A percentile compares a stretch with the other conserved stretches of the same genome.
Evolutionary conservation across 2,888 invertebrate genomes (phyloP).

Genomic region (Ctenicera cuprea): DNA sequence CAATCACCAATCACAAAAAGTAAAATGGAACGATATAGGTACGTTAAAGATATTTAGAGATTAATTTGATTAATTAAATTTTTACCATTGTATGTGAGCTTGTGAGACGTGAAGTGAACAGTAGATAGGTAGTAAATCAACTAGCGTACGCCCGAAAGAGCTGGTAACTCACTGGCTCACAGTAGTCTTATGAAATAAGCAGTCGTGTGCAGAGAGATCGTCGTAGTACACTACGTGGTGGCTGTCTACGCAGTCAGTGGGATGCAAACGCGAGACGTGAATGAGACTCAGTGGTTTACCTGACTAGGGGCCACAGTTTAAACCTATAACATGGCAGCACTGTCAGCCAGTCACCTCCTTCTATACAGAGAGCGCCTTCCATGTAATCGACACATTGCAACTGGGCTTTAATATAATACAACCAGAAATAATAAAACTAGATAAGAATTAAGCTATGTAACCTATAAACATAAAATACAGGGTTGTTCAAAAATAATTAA

Average conservation of each 20-base stretch:
- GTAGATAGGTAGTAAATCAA: constrained; percentile 66
- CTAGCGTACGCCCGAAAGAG: constrained; percentile 66
- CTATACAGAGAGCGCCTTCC: constrained; percentile 49
- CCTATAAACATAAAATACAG: no score
- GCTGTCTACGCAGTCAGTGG: constrained; percentile 69
- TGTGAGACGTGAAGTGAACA: constrained; percentile 69
- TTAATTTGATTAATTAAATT: constrained; percentile 56
- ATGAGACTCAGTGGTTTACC: constrained; percentile 69
- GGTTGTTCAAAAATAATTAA: no score
- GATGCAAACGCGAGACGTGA: constrained; percentile 67
- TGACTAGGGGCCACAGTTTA: constrained; percentile 72
- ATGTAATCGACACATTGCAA: constrained; percentile 51
- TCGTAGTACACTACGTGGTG: constrained; percentile 68
- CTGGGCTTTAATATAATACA: constrained; percentile 38
- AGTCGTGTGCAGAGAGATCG: constrained; percentile 68
- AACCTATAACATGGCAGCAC: constrained; percentile 74
- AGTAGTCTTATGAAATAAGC: constrained; percentile 67
- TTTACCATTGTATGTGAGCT: constrained; percentile 70
- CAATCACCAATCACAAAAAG: constrained; percentile 37
- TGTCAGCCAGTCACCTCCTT: constrained; percentile 66
- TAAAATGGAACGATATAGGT: constrained; percentile 37
- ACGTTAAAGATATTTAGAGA: constrained; percentile 54
- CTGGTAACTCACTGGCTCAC: constrained; percentile 71
- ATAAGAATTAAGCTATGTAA: no score
- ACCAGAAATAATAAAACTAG: constrained; percentile 11